Percentiles rank a stretch among this genome's conserved stretches.
Evolutionary conservation across 2,797 vertebrate genomes (phyloP).

Genomic region (Crax fasciolata): DNA sequence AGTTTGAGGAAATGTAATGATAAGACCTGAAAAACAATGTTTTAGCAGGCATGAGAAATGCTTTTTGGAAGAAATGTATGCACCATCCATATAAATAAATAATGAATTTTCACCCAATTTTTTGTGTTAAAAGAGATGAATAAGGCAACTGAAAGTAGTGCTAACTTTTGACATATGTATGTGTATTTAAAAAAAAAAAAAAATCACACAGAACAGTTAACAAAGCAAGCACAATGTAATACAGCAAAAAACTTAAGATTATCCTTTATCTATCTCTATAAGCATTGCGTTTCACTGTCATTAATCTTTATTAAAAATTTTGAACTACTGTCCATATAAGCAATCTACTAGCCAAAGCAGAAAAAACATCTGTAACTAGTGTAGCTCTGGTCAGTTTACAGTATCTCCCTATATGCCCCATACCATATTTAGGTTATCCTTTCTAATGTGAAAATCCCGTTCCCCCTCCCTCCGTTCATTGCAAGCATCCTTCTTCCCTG

Average conservation of each 20-base stretch:
- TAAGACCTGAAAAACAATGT: neutral
- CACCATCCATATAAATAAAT: neutral
- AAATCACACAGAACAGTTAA: neutral
- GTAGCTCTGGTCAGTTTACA: neutral
- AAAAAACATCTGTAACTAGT: neutral
- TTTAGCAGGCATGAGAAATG: neutral
- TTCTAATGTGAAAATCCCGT: neutral
- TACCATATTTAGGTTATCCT: conserved; percentile 18
- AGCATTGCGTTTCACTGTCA: neutral
- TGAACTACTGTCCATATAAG: neutral
- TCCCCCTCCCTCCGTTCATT: neutral
- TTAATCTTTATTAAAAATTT: neutral
- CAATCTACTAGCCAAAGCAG: neutral
- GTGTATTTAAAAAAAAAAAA: neutral
- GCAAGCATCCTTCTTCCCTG: conserved; percentile 14
- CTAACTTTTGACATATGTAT: neutral
- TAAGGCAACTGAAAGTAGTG: neutral
- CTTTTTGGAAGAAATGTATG: neutral
- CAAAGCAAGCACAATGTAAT: neutral
- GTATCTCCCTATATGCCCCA: neutral
- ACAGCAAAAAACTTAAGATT: neutral
- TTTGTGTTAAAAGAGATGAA: neutral
- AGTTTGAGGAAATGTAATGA: neutral
- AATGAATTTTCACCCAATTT: neutral
- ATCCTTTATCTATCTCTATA: neutral